These are phyloP conservation scores for Lipotes vexillifer DNA, from an alignment of 2,113 vertebrate species.

Conservation along the genomic window DNA sequence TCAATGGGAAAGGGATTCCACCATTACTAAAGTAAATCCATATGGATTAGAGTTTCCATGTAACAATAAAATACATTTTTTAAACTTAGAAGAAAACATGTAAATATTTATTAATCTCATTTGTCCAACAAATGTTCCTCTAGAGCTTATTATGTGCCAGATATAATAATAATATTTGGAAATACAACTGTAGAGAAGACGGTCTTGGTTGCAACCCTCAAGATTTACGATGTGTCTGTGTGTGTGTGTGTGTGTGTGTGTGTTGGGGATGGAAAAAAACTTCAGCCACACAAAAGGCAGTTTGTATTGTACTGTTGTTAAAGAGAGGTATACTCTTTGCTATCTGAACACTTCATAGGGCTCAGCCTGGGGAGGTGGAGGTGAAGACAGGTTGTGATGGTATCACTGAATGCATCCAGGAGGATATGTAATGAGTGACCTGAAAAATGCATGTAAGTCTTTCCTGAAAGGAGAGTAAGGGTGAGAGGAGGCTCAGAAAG, in stretches of 20 bases:
- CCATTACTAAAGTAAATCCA: background rate
- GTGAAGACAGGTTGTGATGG: background rate
- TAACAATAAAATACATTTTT: background rate
- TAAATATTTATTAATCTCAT: background rate
- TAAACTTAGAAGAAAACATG: background rate
- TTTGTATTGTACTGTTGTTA: background rate
- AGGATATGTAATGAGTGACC: background rate
- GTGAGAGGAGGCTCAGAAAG: background rate
- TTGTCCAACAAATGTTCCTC: background rate
- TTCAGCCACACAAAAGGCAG: background rate
- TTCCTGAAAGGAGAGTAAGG: background rate
- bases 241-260: background rate
- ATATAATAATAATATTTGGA: background rate
- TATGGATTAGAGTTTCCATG: background rate
- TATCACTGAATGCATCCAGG: background rate
- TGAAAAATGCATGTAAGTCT: background rate
- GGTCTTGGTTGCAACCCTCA: background rate
- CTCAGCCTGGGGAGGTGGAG: background rate
- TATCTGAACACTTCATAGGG: background rate
- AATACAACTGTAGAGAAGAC: background rate
- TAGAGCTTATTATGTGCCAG: background rate
- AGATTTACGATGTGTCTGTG: background rate
- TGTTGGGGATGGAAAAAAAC: background rate
- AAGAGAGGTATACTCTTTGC: background rate
- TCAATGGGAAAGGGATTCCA: background rate